Evolutionary conservation across 2,888 invertebrate species (phyloP), one percentile per base, ranked within the genome.

Genomic region (Sesia apiformis): DNA sequence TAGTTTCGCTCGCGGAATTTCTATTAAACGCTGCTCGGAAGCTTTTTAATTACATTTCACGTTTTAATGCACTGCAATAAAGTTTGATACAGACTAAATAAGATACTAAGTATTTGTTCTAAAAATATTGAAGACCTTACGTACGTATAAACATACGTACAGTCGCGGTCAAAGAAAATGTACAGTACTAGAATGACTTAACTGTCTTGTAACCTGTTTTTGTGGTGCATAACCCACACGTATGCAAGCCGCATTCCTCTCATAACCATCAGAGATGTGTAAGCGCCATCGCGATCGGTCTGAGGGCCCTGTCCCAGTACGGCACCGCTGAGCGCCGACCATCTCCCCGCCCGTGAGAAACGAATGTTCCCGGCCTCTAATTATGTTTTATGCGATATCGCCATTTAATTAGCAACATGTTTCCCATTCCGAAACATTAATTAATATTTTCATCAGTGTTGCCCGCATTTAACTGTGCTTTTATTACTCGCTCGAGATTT

Each of bases 341-440:
- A 66, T 65, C 69, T 69, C 64, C 69, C 78, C 75, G 71, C 74
- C 78, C 84, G 84, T 83, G 88, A 86, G 87, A 87, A 84, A 83
- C 80, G 74, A 82, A 84, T 78, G 82, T 75, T 78, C 78, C 79
- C 79, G 78, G 72, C 82, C 88, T 86, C 86, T 88, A 88, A 88
- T 88, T 88, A 87, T 84, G 83, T 81, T 84, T 86, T 84, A 87
- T 86, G 81, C 84, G 83, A 86, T 87, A 88, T 88, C 84, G 87
- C 83, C 88, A 84, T 88, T 88, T 88, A 86, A 88, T 88, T 88
- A 88, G 88, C 86, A 84, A 87, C 84, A 84, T 85, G 86, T 86
- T 87, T 84, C 79, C 81, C 84, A 87, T 88, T 86, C 81, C 83
- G 78, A 81, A 84, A 86, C 86, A 85, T 86, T 87, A 87, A 88